These are phyloP conservation scores for Callopanchax toddi DNA, from an alignment of 2,113 vertebrate genomes.

Conservation along the genomic window DNA sequence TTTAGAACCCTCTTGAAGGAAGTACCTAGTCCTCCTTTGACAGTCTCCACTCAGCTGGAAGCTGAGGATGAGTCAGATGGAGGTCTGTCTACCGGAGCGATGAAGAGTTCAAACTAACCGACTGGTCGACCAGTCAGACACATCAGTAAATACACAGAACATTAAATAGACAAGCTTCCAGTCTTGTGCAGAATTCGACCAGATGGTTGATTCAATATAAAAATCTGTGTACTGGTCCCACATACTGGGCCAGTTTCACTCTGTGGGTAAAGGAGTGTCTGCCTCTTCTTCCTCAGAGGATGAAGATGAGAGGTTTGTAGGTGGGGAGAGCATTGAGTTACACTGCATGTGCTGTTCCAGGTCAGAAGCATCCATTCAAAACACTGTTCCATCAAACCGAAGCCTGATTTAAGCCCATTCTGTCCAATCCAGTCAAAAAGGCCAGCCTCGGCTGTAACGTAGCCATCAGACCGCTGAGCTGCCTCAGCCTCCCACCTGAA, in stretches of 20 bases:
- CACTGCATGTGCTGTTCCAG: constrained; percentile 66
- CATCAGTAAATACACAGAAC: constrained; percentile 62
- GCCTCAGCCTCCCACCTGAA: constrained; percentile 56
- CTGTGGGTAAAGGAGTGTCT: constrained; percentile 30
- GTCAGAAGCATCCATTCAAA: background rate
- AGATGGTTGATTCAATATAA: constrained; percentile 30
- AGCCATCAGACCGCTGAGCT: constrained; percentile 62
- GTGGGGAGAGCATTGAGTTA: constrained; percentile 52
- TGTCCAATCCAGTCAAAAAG: too few species aligned
- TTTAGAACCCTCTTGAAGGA: constrained; percentile 40
- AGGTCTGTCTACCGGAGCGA: constrained; percentile 8
- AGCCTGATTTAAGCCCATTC: too few species aligned
- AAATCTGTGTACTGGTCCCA: constrained; percentile 14
- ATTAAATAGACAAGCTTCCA: constrained; percentile 43
- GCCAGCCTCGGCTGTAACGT: constrained; percentile 61
- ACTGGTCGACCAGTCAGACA: constrained; percentile 51
- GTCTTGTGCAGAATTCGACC: constrained; percentile 43
- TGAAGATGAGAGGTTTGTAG: constrained; percentile 75
- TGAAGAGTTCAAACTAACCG: constrained; percentile 39
- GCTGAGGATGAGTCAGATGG: constrained; percentile 7
- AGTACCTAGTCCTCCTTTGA: constrained; percentile 22
- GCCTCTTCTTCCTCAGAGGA: constrained; percentile 51
- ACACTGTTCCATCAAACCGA: too few species aligned
- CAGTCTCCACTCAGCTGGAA: background rate
- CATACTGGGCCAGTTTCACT: constrained; percentile 1